Percentiles rank a stretch among this genome's conserved stretches.
phyloP scores from a whole-genome alignment of 2,113 vertebrate species.

The Phoxinus phoxinus region DNA sequence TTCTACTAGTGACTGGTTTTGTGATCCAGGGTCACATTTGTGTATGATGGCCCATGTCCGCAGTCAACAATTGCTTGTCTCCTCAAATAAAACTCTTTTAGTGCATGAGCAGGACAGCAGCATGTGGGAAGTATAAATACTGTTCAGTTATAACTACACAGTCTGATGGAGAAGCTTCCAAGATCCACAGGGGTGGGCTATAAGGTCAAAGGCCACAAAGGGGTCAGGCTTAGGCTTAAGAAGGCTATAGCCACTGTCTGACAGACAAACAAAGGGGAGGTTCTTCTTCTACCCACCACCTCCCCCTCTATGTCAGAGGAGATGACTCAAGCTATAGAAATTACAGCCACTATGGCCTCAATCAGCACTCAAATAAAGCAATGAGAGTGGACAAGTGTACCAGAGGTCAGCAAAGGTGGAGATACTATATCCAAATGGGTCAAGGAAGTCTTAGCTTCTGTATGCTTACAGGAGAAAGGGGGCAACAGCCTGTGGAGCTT shows the following conservation, averaged over 20 bases:
- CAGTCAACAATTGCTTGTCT: background rate
- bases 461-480: background rate
- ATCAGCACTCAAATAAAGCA: constrained; percentile 32
- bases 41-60: background rate
- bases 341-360: constrained; percentile 28
- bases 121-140: constrained; percentile 63
- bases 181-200: constrained; percentile 62
- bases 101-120: constrained; percentile 54
- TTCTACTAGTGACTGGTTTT: too few species aligned
- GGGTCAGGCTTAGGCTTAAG: constrained; percentile 66
- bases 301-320: constrained; percentile 34
- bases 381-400: constrained; percentile 14
- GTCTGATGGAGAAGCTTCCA: constrained; percentile 54
- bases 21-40: too few species aligned
- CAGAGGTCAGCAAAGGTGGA: constrained; percentile 14
- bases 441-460: constrained; percentile 35
- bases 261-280: constrained; percentile 65
- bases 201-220: constrained; percentile 68
- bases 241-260: constrained; percentile 67
- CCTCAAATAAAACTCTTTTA: background rate
- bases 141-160: constrained; percentile 58
- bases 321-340: constrained; percentile 53
- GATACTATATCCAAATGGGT: constrained; percentile 28
- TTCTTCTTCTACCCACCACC: constrained; percentile 22
- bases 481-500: background rate